Base-by-base conservation (phyloP, 1,140 invertebrate species). In the Microvelia longipes region DNA sequence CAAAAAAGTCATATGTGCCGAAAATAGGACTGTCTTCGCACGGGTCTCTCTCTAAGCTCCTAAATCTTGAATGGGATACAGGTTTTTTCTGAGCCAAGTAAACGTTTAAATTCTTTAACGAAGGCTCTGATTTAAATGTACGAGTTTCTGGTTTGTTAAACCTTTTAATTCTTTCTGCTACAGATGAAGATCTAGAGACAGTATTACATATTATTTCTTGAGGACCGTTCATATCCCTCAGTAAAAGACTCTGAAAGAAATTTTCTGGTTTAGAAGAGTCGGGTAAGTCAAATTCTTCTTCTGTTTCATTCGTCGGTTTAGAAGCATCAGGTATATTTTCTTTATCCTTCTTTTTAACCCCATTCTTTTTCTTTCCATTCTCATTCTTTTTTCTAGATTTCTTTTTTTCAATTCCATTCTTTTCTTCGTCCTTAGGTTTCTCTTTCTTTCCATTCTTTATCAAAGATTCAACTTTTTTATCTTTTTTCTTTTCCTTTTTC, bases 201-300 rank as follows among this genome's bases (percentile, higher is more conserved):
- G 19, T 28, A 15, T 29, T 68, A 26, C 73, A 75, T 68, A 73
- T 77, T 71, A 79, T 60, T 28, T 67, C 74, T 1, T 80, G 77
- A 1, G 77, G 73, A 27, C 76, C 75, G 35, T 71, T 64, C 71
- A 61, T 75, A 72, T 85, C 81, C 69, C 84, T 77, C 14, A 89
- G 76, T 72, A 89, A 87, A 28, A 90, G 81, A 77, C 88, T 83
- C 76, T 88, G 87, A 74, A 90, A 90, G 74, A 89, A 90, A 0
- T 82, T 82, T 75, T 88, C 81, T 0, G 83, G 83, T 73, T 84
- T 78, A 19, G 86, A 80, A 71, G 28, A 62, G 67, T 61, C 68
- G 50, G 29, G 50, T 64, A 26, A 30, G 26, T 29, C 61, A n/a
- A 29, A 2, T 27, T 69, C 68, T 1, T 28, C 2, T n/a, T 29